phyloP scores from a whole-genome alignment of 2,888 invertebrate species.

The Galeopsomyia nigrocyanea region DNA sequence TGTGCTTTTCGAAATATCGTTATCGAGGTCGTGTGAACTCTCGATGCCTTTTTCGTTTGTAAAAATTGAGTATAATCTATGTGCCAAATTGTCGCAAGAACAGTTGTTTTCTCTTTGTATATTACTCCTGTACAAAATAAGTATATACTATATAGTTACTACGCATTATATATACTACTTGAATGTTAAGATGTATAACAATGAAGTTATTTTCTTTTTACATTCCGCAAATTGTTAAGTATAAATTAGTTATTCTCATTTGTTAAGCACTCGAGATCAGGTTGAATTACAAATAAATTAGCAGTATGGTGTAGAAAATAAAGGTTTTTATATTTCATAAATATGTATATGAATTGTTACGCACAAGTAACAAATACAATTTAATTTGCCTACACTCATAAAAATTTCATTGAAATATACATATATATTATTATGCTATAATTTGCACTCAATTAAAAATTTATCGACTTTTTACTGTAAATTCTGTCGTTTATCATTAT shows the following conservation, averaged over 20 bases:
- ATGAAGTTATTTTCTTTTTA: too few relatives aligned
- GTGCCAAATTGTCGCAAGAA: too few relatives aligned
- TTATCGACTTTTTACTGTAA: not conserved
- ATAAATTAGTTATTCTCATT: not conserved
- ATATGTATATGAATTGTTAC: slow-evolving; percentile 27
- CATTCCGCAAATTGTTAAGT: too few relatives aligned
- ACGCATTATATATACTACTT: too few relatives aligned
- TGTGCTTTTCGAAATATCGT: too few relatives aligned
- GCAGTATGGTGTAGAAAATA: slow-evolving; percentile 40
- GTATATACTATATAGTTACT: too few relatives aligned
- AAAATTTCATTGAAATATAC: slow-evolving; percentile 12
- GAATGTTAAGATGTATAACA: too few relatives aligned
- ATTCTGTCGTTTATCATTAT: not conserved
- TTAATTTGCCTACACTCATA: slow-evolving; percentile 19
- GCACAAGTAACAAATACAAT: slow-evolving; percentile 32
- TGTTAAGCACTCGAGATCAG: not conserved
- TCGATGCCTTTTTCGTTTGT: too few relatives aligned
- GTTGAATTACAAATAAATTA: slow-evolving; percentile 23
- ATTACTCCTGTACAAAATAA: too few relatives aligned
- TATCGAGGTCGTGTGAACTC: too few relatives aligned
- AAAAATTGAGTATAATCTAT: too few relatives aligned
- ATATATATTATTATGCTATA: slow-evolving; percentile 16
- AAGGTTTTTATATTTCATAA: slow-evolving; percentile 30
- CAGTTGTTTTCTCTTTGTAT: too few relatives aligned
- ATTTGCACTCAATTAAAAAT: slow-evolving; percentile 1